phyloP scores from a whole-genome alignment of 2,888 invertebrate species.

The Protophormia terraenovae region DNA sequence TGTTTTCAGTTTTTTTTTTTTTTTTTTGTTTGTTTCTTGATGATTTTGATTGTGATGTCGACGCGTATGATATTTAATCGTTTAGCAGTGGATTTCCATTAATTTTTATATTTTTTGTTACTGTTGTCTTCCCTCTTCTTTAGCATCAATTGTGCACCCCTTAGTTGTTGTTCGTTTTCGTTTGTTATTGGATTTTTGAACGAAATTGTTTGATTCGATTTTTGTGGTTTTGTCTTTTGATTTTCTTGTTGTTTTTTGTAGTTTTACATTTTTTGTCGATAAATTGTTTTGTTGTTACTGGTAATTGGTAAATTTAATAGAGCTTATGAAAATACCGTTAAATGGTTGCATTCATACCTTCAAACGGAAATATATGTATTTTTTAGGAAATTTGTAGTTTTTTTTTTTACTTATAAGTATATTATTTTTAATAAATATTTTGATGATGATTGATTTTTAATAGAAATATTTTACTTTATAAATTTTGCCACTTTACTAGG shows the following conservation, averaged over 20 bases:
- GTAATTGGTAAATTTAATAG: conserved; percentile 26
- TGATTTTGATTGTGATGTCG: conserved; percentile 53
- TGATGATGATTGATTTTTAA: too few relatives aligned
- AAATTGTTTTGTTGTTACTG: not conserved
- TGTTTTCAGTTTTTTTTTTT: not conserved
- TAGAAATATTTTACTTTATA: too few relatives aligned
- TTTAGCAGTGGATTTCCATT: conserved; percentile 57
- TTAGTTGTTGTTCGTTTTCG: not conserved
- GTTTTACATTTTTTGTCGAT: not conserved
- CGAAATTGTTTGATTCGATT: conserved; percentile 46
- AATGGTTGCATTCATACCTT: not conserved
- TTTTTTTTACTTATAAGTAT: too few relatives aligned
- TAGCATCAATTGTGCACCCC: not conserved
- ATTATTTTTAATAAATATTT: too few relatives aligned
- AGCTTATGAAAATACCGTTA: not conserved
- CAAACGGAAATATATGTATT: not conserved
- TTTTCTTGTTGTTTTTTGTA: not conserved
- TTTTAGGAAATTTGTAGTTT: not conserved
- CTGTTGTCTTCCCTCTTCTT: not conserved
- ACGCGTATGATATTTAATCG: conserved; percentile 57
- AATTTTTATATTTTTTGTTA: not conserved
- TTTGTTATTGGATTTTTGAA: conserved; percentile 9
- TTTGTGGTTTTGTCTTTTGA: conserved; percentile 27
- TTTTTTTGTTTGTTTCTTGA: conserved; percentile 16
- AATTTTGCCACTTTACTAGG: too few relatives aligned